Evolutionary conservation across 2,888 invertebrate genomes (phyloP).

Genomic region (Allygus modestus): DNA sequence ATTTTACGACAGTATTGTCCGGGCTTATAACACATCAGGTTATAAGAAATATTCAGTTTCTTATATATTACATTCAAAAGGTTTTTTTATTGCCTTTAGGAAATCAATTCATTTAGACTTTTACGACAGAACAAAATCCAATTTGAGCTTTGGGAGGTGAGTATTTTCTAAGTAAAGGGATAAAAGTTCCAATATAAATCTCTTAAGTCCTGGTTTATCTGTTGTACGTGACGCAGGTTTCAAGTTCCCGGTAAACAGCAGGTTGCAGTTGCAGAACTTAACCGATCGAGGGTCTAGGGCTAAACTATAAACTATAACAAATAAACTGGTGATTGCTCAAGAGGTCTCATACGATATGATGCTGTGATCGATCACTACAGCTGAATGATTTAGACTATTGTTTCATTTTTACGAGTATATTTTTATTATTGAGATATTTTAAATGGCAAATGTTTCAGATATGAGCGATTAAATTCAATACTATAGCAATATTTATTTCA

Average conservation of each 20-base stretch:
- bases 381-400: background rate
- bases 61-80: no score
- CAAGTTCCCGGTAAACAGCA: background rate
- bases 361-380: background rate
- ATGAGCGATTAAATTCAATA: no score
- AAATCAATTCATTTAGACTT: no score
- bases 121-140: no score
- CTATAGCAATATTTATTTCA: no score
- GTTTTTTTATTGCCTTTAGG: no score
- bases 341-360: background rate
- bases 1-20: no score
- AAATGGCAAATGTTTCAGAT: no score
- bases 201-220: slow-evolving; percentile 15
- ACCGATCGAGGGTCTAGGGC: background rate
- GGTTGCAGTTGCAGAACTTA: background rate
- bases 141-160: background rate
- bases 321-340: background rate
- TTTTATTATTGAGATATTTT: no score
- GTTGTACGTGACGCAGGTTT: background rate
- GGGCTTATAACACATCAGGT: no score
- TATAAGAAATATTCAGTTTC: no score
- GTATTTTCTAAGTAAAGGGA: background rate
- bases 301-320: no score
- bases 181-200: slow-evolving; percentile 19
- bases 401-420: background rate